Percentiles rank a stretch among this genome's conserved stretches.
Conservation (phyloP, 2,113 vertebrate species). For the Tenebrosternarchus preto region DNA sequence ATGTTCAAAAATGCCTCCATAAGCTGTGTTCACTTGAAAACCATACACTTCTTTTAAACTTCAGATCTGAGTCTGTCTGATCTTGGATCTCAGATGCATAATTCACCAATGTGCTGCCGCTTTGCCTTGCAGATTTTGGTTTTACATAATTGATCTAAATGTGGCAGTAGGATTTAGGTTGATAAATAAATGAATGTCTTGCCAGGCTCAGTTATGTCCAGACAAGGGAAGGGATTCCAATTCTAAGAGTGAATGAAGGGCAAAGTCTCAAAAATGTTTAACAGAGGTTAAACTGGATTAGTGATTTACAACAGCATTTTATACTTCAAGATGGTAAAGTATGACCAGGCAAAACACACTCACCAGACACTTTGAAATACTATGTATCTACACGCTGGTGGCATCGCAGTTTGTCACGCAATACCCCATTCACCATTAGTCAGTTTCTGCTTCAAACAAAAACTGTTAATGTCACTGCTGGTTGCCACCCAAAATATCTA, state of each 20-base stretch:
- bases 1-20: no score
- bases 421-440: no score
- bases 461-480: no score
- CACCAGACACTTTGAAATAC: no score
- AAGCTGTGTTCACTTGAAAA: background rate
- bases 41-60: constrained; percentile 5
- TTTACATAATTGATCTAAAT: constrained; percentile 16
- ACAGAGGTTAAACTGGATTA: background rate
- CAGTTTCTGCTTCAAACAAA: no score
- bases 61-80: background rate
- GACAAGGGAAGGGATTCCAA: constrained; percentile 4
- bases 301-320: no score
- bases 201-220: background rate
- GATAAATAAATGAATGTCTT: constrained; percentile 12
- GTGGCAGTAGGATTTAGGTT: constrained; percentile 16
- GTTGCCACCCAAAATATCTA: no score
- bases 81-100: constrained; percentile 1
- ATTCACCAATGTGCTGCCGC: background rate
- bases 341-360: no score
- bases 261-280: background rate
- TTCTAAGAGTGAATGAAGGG: background rate
- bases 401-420: no score
- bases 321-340: no score
- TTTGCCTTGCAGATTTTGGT: background rate
- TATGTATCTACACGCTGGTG: no score